A percentile compares a stretch with the other conserved stretches of the same genome.
These are phyloP conservation scores for Zaprionus gabonicus DNA, from an alignment of 1,140 invertebrate genomes.

Conservation along the genomic window DNA sequence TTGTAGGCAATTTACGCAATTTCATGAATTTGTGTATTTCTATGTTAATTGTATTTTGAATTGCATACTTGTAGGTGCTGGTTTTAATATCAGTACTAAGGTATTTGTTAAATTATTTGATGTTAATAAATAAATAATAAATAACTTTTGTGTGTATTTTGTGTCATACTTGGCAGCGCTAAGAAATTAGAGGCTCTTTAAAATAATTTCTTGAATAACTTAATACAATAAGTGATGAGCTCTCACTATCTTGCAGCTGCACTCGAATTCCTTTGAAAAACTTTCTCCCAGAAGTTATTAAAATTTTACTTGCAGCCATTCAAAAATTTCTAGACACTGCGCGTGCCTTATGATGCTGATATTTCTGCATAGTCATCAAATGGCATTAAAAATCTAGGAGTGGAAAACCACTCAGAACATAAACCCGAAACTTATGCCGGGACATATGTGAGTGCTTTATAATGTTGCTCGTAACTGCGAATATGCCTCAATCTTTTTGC, in stretches of 20 bases:
- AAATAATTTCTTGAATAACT: too few relatives aligned
- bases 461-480: conserved; percentile 63
- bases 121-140: too few relatives aligned
- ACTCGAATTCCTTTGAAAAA: background rate
- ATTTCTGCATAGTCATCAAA: conserved; percentile 60
- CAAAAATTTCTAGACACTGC: background rate
- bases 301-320: background rate
- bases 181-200: too few relatives aligned
- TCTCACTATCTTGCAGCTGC: background rate
- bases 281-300: background rate
- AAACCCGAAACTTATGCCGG: conserved; percentile 49
- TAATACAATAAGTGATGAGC: background rate
- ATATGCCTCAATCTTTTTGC: conserved; percentile 44
- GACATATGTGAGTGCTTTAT: conserved; percentile 59
- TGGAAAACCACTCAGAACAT: conserved; percentile 40
- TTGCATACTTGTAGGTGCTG: too few relatives aligned
- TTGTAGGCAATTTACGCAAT: too few relatives aligned
- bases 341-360: background rate
- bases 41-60: too few relatives aligned
- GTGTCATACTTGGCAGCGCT: too few relatives aligned
- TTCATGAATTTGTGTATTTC: too few relatives aligned
- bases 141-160: too few relatives aligned
- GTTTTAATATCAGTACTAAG: too few relatives aligned
- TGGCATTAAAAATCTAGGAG: conserved; percentile 51
- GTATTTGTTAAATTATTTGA: too few relatives aligned